phyloP scores from a whole-genome alignment of 2,113 vertebrate species.

The Heloderma charlesbogerti region DNA sequence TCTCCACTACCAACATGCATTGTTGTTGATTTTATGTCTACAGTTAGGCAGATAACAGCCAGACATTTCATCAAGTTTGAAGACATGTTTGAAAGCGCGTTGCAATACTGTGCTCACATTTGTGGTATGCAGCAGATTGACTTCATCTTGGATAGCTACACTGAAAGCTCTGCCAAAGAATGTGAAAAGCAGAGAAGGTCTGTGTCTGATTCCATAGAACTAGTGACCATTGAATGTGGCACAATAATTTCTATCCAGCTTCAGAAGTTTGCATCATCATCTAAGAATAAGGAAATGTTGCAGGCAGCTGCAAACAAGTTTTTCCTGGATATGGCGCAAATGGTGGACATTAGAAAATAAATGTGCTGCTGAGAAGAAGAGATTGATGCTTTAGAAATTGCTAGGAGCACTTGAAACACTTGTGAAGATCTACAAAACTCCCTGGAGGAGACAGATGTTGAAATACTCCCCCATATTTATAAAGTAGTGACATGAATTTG shows the following conservation, averaged over 20 bases:
- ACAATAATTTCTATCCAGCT: no score
- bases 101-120: not conserved
- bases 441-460: no score
- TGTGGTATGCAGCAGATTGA: not conserved
- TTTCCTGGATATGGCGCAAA: no score
- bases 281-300: no score
- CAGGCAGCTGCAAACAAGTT: no score
- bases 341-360: no score
- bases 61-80: not conserved
- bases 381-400: no score
- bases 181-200: not conserved
- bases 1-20: not conserved
- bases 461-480: no score
- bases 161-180: not conserved
- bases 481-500: not conserved
- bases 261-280: no score
- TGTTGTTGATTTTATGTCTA: not conserved
- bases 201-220: not conserved
- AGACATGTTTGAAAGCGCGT: not conserved
- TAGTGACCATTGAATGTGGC: not conserved
- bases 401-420: not conserved
- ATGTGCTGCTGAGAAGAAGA: no score
- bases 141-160: not conserved
- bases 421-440: not conserved
- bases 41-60: not conserved